Conservation (phyloP, 1,140 invertebrate species). For the Odontomachus brunneus region DNA sequence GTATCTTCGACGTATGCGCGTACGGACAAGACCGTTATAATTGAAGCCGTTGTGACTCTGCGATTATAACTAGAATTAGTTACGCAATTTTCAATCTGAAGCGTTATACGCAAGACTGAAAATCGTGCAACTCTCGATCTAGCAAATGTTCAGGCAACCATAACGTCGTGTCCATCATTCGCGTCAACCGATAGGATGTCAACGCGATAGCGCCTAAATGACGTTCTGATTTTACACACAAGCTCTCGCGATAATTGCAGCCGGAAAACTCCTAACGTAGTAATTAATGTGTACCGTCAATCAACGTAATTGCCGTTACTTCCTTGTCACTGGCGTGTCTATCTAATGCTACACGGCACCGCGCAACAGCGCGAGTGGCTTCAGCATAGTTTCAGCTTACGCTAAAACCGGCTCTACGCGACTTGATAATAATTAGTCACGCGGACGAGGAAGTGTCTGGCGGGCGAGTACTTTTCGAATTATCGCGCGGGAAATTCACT, state of each 20-base stretch:
- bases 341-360: background rate
- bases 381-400: background rate
- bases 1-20: no score
- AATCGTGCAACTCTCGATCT: no score
- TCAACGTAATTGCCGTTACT: slow-evolving; percentile 19
- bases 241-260: slow-evolving; percentile 13
- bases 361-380: background rate
- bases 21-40: no score
- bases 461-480: slow-evolving; percentile 44
- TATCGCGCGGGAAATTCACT: slow-evolving; percentile 52
- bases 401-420: slow-evolving; percentile 24
- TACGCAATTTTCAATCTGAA: no score
- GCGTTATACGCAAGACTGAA: no score
- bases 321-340: background rate
- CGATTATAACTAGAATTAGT: no score
- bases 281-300: slow-evolving; percentile 49
- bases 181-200: slow-evolving; percentile 2
- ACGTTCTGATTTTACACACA: background rate
- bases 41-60: no score
- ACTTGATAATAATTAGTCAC: slow-evolving; percentile 38
- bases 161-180: background rate
- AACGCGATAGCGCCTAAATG: background rate
- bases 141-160: no score
- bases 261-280: slow-evolving; percentile 21
- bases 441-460: background rate